Conservation (phyloP, 2,113 vertebrate species). For the Neodontobutis hainanensis region DNA sequence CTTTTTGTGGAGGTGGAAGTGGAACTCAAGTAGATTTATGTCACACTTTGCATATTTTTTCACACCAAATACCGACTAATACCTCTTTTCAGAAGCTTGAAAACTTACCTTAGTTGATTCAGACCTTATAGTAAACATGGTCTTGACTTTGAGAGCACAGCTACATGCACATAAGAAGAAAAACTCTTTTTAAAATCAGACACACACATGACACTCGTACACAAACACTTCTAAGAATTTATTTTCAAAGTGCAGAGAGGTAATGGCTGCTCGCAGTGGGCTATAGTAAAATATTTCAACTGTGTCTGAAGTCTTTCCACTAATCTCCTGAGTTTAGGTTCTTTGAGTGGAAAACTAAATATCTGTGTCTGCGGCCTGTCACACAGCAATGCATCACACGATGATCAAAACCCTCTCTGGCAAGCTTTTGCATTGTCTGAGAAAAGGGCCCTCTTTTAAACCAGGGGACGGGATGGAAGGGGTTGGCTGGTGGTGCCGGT, state of each 20-base stretch:
- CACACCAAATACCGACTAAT: slow-evolving; percentile 52
- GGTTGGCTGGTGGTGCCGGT: slow-evolving; percentile 28
- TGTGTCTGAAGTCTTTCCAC: slow-evolving; percentile 63
- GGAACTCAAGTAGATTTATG: slow-evolving; percentile 48
- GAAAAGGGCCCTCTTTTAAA: slow-evolving; percentile 45
- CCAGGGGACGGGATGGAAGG: slow-evolving; percentile 21
- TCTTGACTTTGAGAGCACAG: slow-evolving; percentile 39
- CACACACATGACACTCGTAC: slow-evolving; percentile 12
- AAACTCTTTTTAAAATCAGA: slow-evolving; percentile 24
- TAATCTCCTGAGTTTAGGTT: slow-evolving; percentile 61
- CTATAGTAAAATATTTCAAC: slow-evolving; percentile 57
- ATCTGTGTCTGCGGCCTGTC: slow-evolving; percentile 70
- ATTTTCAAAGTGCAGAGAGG: slow-evolving; percentile 26
- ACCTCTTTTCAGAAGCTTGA: slow-evolving; percentile 56
- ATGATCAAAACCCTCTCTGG: slow-evolving; percentile 69
- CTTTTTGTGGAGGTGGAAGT: slow-evolving; percentile 19
- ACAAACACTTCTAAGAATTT: slow-evolving; percentile 37
- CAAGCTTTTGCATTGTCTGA: slow-evolving; percentile 61
- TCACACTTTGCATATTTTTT: slow-evolving; percentile 31
- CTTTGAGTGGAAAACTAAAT: slow-evolving; percentile 66
- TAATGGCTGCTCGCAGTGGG: slow-evolving; percentile 29
- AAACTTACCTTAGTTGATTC: slow-evolving; percentile 51
- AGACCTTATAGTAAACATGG: slow-evolving; percentile 47
- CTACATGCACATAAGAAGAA: slow-evolving; percentile 40
- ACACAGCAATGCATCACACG: slow-evolving; percentile 60